A percentile compares a stretch with the other conserved stretches of the same genome.
phyloP scores from a whole-genome alignment of 2,113 vertebrate species.

The Chaetura pelagica region DNA sequence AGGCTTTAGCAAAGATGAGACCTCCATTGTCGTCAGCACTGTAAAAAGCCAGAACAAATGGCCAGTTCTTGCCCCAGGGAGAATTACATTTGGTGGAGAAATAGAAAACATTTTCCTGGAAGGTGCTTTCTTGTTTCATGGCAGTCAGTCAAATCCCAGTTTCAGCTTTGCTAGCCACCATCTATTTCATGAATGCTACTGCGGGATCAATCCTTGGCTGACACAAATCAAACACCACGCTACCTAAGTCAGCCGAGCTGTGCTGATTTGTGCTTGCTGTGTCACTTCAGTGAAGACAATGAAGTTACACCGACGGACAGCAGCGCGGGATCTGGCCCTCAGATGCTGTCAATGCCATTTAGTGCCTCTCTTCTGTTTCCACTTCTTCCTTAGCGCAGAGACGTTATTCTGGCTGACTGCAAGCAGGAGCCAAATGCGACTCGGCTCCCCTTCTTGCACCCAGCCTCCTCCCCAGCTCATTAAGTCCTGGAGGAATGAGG shows the following conservation, averaged over 20 bases:
- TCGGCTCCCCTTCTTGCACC: neutral
- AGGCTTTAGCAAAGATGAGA: neutral
- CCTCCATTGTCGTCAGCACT: neutral
- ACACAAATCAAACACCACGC: neutral
- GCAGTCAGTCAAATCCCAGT: neutral
- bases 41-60: neutral
- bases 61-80: neutral
- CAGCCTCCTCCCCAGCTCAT: slow-evolving; percentile 17
- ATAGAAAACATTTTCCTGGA: neutral
- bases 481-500: slow-evolving; percentile 20
- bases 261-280: neutral
- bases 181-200: neutral
- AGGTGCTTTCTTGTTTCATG: neutral
- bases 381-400: neutral
- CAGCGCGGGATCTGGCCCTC: neutral
- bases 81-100: neutral
- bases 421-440: neutral
- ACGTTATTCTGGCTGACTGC: slow-evolving; percentile 5
- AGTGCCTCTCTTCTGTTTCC: neutral
- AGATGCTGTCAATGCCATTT: neutral
- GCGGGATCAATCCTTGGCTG: neutral
- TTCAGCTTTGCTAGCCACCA: neutral
- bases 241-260: neutral
- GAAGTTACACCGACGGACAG: neutral
- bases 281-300: neutral